Evolutionary conservation across 2,797 vertebrate species (phyloP), one percentile per base, ranked within the genome.

Genomic region (Harpagifer antarcticus): DNA sequence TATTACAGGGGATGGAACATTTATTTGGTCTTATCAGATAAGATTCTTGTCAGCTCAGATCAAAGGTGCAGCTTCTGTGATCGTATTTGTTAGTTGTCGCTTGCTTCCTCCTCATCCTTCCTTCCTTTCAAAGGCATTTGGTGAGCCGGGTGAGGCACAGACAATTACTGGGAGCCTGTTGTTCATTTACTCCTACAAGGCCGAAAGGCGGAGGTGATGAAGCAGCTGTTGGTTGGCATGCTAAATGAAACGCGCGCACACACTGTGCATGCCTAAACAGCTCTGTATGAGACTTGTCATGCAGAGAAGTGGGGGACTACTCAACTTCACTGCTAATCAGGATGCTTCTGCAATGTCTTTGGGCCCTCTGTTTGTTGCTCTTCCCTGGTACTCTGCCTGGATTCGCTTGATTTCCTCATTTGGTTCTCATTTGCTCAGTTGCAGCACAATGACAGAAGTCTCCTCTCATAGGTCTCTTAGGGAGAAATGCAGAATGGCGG

Each of bases 161-260:
- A 93, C 88, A 88, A 92, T 93, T 93, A 92, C 88, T 77, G 68
- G 71, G 83, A 86, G 88, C 87, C 88, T 90, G 91, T 90, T 92
- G 88, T 91, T 92, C 89, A 91, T 93, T 92, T 89, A 89, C 89
- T 94, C 89, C 87, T 88, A 92, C 90, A 89, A 87, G 86, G 89
- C 85, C 78, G 66, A 86, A 86, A 90, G 90, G 87, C 85, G 74
- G 90, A 91, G 91, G 90, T 89, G 89, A 91, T 85, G 87, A 87
- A 88, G 90, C 91, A 93, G 92, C 93, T 91, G 90, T 90, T 91
- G 88, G 82, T 75, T 86, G 86, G 91, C 92, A 91, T 92, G 88
- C 89, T 89, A 91, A 94, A 91, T 86, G 86, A 89, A 81, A 87
- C 31, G 40, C 53, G 15, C 64, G 33, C 76, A 66, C 83, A 74